Percentiles rank a stretch among this genome's conserved stretches.
These are phyloP conservation scores for Notodonta dromedarius DNA, from an alignment of 2,888 invertebrate species.

Conservation along the genomic window DNA sequence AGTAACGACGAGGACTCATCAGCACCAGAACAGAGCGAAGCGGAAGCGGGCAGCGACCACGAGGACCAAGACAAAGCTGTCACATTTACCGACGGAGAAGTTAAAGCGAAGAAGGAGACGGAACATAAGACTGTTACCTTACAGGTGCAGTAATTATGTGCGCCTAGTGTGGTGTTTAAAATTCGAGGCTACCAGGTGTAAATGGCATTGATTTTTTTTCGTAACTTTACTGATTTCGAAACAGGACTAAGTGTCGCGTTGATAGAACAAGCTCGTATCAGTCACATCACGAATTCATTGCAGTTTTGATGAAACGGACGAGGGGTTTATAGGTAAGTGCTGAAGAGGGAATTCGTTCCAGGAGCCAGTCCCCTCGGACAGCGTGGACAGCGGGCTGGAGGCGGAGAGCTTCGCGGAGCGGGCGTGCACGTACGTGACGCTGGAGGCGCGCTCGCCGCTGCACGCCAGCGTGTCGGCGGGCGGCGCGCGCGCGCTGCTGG, in stretches of 20 bases:
- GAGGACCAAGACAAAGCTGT: slow-evolving; percentile 63
- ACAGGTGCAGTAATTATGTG: slow-evolving; percentile 49
- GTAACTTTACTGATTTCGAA: too few relatives aligned
- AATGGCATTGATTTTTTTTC: too few relatives aligned
- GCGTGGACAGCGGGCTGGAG: slow-evolving; percentile 80
- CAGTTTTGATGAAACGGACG: too few relatives aligned
- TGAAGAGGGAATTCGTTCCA: slow-evolving; percentile 23
- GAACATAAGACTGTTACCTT: slow-evolving; percentile 70
- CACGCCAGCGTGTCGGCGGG: slow-evolving; percentile 88
- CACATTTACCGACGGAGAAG: slow-evolving; percentile 61
- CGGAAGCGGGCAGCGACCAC: slow-evolving; percentile 49
- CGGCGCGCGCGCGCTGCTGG: slow-evolving; percentile 84
- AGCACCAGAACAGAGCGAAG: slow-evolving; percentile 69
- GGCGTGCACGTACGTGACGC: slow-evolving; percentile 86
- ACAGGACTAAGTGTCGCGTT: too few relatives aligned
- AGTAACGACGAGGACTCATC: slow-evolving; percentile 74
- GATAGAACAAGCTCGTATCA: too few relatives aligned
- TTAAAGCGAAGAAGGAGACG: slow-evolving; percentile 53
- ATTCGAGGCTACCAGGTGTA: too few relatives aligned
- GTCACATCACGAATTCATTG: too few relatives aligned
- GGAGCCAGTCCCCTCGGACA: slow-evolving; percentile 75
- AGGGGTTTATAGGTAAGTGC: too few relatives aligned
- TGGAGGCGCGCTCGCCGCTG: slow-evolving; percentile 87
- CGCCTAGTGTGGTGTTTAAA: too few relatives aligned
- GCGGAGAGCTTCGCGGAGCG: slow-evolving; percentile 65